A percentile compares a stretch with the other conserved stretches of the same genome.
phyloP scores from a whole-genome alignment of 2,888 invertebrate genomes.

The Gryllus longicercus region DNA sequence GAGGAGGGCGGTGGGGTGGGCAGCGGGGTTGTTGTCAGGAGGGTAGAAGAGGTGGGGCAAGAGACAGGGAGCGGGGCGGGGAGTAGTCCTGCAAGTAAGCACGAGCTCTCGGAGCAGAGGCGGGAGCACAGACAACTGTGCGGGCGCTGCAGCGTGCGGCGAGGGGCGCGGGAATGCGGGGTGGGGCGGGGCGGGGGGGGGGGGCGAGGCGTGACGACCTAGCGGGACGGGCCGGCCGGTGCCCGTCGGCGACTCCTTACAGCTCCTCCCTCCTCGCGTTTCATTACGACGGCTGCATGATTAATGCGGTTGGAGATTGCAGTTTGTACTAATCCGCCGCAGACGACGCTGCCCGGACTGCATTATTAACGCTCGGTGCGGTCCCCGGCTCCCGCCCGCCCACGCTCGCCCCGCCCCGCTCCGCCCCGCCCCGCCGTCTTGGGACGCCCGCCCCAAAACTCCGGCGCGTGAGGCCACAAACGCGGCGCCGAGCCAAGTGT shows the following conservation, averaged over 20 bases:
- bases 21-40: not conserved
- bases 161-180: not conserved
- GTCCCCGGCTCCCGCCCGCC: not conserved
- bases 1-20: not conserved
- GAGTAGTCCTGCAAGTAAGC: not conserved
- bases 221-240: not conserved
- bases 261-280: not conserved
- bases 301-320: not conserved
- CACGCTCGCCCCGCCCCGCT: not conserved
- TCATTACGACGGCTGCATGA: slow-evolving; percentile 17
- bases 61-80: not conserved
- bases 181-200: not conserved
- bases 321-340: slow-evolving; percentile 1
- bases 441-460: too few relatives aligned
- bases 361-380: not conserved
- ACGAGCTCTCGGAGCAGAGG: not conserved
- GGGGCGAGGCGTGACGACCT: not conserved
- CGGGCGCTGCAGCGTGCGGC: not conserved
- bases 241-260: not conserved
- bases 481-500: too few relatives aligned
- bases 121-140: not conserved
- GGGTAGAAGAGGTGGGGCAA: not conserved
- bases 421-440: not conserved
- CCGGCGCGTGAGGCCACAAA: too few relatives aligned
- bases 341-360: not conserved